Evolutionary conservation across 2,113 vertebrate species (phyloP), one percentile per base, ranked within the genome.

Genomic region (Rhegmatorhina hoffmannsi): DNA sequence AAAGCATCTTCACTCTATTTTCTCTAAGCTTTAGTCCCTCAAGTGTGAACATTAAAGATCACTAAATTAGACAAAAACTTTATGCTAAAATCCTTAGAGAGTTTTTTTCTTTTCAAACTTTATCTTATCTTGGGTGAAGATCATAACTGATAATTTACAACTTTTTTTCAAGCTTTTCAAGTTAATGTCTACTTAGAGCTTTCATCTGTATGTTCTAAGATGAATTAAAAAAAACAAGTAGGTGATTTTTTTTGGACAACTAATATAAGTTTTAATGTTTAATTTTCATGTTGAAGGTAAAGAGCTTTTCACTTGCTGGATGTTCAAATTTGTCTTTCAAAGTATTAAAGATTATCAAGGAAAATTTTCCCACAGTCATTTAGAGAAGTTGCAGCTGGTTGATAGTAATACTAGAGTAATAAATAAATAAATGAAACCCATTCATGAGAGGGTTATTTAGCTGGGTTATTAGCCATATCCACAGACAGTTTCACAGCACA

Each of bases 361-460:
- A 96, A 84, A 84, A 40, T 5, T 66, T 94, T 92, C n/a, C 79
- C 88, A 97, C 82, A 91, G 21, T 85, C 56, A 96, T 95, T 97
- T 94, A 80, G 84, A 87, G 58, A 94, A 89, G 78, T 64, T 95
- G 76, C 87, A 94, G 94, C 96, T 95, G 94, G 81, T 96, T 97
- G 96, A 96, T 95, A 97, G 88, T 68, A 95, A 84, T 95, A n/a
- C 50, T 96, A 94, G 82, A 87, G 82, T 82, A 87, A 96, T 93
- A 97, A 96, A 90, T 91, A 95, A 95, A 96, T 36, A 91, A 86
- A 82, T 59, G 7, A 92, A 96, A 70, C 91, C 94, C 92, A 92
- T 97, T 98, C 89, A 98, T 98, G 98, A 98, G 98, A 98, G 98
- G 98, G 98, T 98, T 98, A 98, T 98, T 98, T 98, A 98, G 98